Evolutionary conservation across 2,888 invertebrate genomes (phyloP).

Genomic region (Limnephilus auricula): DNA sequence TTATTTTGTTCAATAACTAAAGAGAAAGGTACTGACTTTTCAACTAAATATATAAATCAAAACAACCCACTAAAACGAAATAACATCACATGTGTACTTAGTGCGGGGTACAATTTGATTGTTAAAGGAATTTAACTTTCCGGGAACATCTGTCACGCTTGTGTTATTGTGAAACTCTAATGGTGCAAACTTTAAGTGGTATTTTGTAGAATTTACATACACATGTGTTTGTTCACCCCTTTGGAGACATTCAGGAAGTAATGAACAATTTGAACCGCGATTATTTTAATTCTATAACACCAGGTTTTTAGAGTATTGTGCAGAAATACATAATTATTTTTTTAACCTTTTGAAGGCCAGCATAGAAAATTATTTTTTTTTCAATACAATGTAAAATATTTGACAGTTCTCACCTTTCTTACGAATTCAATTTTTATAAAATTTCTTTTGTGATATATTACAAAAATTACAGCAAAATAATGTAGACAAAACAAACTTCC

Average conservation of each 20-base stretch:
- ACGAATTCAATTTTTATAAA: too few species aligned
- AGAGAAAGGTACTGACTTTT: neutral
- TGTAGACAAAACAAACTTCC: too few species aligned
- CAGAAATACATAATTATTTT: too few species aligned
- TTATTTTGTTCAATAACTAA: conserved; percentile 25
- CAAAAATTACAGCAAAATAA: too few species aligned
- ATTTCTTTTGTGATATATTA: too few species aligned
- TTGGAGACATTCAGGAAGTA: neutral
- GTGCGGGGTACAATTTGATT: neutral
- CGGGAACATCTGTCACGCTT: neutral
- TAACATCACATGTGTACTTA: neutral
- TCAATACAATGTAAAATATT: too few species aligned
- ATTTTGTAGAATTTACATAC: neutral
- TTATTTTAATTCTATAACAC: neutral
- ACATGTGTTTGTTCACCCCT: neutral
- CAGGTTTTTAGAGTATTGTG: neutral
- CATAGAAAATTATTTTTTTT: too few species aligned
- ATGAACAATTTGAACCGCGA: neutral
- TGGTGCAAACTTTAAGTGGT: conserved; percentile 2
- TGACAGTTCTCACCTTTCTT: too few species aligned
- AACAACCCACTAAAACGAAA: neutral
- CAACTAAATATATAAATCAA: conserved; percentile 31
- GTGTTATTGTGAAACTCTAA: conserved; percentile 1
- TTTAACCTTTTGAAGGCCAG: too few species aligned
- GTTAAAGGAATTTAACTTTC: conserved; percentile 11